Percentiles rank a stretch among this genome's conserved stretches.
These are phyloP conservation scores for Eubucco bourcierii DNA, from an alignment of 2,113 vertebrate species.

Conservation along the genomic window DNA sequence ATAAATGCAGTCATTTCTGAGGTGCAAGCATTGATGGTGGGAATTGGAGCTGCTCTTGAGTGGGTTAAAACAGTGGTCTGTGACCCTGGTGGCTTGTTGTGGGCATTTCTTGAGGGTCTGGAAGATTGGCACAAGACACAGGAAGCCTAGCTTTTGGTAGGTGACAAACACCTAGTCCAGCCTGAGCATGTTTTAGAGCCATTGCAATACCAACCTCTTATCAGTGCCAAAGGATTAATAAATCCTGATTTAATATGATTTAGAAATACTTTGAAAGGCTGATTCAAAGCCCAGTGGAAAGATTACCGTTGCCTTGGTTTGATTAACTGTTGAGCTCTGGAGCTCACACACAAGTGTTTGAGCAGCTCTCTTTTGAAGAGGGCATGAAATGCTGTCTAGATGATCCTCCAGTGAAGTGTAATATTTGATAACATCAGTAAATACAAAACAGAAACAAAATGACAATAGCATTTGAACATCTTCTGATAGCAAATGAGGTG, in stretches of 20 bases:
- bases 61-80: not conserved
- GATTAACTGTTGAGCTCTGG: not conserved
- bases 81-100: not conserved
- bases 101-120: not conserved
- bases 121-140: not conserved
- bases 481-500: not conserved
- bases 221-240: not conserved
- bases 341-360: slow-evolving; percentile 38
- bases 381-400: slow-evolving; percentile 23
- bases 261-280: not conserved
- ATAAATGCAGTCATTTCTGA: fast-evolving
- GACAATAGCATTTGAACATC: slow-evolving; percentile 25
- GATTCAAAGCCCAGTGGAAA: not conserved
- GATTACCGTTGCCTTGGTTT: not conserved
- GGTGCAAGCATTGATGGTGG: not conserved
- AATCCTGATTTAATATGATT: not conserved
- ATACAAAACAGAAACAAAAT: slow-evolving; percentile 24
- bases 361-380: slow-evolving; percentile 46
- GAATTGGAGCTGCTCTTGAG: not conserved
- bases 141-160: not conserved
- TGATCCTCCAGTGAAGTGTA: slow-evolving; percentile 34
- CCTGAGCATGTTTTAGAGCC: not conserved
- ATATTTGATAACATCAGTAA: slow-evolving; percentile 58
- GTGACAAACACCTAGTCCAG: not conserved
- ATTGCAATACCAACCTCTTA: not conserved